Conservation (phyloP, 2,797 vertebrate genomes). For the Dallia pectoralis region DNA sequence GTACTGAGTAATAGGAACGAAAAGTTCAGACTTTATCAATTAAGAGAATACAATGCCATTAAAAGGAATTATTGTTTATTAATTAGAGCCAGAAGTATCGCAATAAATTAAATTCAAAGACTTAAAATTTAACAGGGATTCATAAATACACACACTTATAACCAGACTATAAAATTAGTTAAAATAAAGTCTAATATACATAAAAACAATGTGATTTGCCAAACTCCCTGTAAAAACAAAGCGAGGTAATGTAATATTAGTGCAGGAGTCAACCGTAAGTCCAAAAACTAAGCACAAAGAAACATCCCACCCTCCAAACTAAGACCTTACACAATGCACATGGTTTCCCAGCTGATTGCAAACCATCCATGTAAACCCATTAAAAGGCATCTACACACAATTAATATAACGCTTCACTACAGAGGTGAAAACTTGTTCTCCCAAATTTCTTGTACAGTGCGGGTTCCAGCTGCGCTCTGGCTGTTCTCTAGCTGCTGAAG, state of each 20-base stretch:
- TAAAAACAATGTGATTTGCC: background rate
- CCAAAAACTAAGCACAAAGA: background rate
- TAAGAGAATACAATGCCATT: constrained; percentile 14
- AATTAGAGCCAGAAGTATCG: constrained; percentile 41
- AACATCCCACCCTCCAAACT: background rate
- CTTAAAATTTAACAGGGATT: constrained; percentile 16
- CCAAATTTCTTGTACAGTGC: background rate
- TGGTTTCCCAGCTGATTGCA: background rate
- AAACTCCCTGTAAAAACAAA: background rate
- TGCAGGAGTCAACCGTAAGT: background rate
- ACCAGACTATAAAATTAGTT: constrained; percentile 43
- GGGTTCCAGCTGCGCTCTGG: constrained; percentile 28
- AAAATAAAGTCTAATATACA: constrained; percentile 35
- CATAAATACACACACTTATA: constrained; percentile 45
- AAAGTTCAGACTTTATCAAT: background rate
- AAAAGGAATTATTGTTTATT: constrained; percentile 63
- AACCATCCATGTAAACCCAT: background rate
- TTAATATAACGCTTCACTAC: background rate
- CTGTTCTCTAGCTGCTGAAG: constrained; percentile 71
- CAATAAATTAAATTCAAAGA: constrained; percentile 38
- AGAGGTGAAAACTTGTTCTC: background rate
- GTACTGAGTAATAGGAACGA: no score
- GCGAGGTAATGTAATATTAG: background rate
- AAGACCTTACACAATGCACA: background rate
- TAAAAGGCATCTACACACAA: no score